A percentile compares a stretch with the other conserved stretches of the same genome.
Evolutionary conservation across 2,113 vertebrate genomes (phyloP).

Genomic region (Pristiophorus japonicus): DNA sequence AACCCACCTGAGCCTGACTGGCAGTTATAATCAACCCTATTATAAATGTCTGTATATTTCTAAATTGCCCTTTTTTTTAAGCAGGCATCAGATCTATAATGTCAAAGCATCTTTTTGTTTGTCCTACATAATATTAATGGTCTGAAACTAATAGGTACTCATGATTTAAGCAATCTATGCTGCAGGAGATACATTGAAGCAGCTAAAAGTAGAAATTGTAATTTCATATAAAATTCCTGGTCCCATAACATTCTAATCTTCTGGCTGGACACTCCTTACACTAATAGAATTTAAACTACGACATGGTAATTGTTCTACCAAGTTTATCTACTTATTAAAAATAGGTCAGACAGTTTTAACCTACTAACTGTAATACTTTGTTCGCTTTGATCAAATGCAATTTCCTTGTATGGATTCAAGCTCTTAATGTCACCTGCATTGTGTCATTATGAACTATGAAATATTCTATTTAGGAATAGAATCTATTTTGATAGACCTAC

Average conservation of each 20-base stretch:
- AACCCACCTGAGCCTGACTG: background rate
- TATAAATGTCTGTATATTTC: background rate
- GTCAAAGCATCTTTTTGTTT: background rate
- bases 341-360: background rate
- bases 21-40: background rate
- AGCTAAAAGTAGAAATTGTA: background rate
- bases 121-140: background rate
- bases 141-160: background rate
- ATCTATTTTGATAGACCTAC: background rate
- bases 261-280: background rate
- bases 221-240: background rate
- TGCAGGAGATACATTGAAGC: background rate
- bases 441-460: background rate
- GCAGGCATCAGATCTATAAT: background rate
- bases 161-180: background rate
- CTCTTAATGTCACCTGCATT: background rate
- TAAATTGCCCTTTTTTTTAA: too few species aligned
- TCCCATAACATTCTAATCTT: background rate
- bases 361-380: background rate
- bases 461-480: background rate
- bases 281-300: background rate
- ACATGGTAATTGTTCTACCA: background rate
- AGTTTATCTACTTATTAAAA: constrained; percentile 10
- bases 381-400: background rate
- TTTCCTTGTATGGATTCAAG: background rate